Conservation (phyloP, 1,140 invertebrate genomes). For the Pogonomyrmex barbatus region DNA sequence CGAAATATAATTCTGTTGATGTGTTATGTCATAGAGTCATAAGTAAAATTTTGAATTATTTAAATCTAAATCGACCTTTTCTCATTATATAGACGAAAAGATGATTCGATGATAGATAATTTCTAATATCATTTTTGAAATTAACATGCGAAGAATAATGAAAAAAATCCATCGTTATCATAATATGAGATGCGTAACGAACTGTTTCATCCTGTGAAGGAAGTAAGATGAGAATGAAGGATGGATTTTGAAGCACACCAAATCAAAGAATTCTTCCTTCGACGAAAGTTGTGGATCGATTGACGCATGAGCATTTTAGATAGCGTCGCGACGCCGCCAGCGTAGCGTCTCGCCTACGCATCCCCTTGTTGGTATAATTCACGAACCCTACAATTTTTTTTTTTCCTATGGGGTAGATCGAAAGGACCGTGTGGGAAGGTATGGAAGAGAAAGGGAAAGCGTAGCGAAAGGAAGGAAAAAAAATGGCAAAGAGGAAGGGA, state of each 20-base stretch:
- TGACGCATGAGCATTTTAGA: conserved; percentile 55
- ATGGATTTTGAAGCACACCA: neutral
- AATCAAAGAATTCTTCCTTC: conserved; percentile 13
- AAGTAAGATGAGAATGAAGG: neutral
- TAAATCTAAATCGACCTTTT: neutral
- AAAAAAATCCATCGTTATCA: neutral
- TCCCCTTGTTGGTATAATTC: conserved; percentile 25
- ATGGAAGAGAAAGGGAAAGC: conserved; percentile 50
- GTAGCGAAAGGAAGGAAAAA: conserved; percentile 38
- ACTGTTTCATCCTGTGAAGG: too few relatives aligned
- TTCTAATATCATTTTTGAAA: neutral
- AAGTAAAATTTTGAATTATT: neutral
- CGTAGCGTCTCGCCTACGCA: conserved; percentile 6
- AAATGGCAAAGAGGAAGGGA: neutral
- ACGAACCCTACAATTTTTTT: conserved; percentile 21
- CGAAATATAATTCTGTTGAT: too few relatives aligned
- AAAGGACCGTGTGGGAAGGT: neutral
- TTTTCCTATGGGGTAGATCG: conserved; percentile 36
- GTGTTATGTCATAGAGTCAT: neutral
- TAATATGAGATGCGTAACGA: neutral
- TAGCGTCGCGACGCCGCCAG: conserved; percentile 46
- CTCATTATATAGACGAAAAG: neutral
- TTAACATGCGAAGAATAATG: neutral
- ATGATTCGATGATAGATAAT: neutral
- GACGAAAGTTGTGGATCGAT: conserved; percentile 58